These are phyloP conservation scores for Griposia aprilina DNA, from an alignment of 2,888 invertebrate genomes.

Conservation along the genomic window DNA sequence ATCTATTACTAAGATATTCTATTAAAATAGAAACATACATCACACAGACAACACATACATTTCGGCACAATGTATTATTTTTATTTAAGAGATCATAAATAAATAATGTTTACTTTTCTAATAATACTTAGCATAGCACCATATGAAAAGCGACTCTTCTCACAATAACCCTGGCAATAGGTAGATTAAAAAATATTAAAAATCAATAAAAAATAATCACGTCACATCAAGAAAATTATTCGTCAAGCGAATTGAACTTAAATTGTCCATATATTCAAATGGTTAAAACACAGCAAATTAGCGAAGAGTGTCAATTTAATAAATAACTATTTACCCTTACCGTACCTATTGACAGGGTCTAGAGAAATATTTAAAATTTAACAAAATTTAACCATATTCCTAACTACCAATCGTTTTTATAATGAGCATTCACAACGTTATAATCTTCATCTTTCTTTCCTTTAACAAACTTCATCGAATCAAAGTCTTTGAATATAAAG, in stretches of 20 bases:
- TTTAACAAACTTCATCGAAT: constrained; percentile 80
- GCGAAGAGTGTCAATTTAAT: too few species aligned
- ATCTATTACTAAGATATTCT: not conserved
- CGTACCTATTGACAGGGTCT: not conserved
- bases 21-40: not conserved
- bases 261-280: too few species aligned
- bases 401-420: constrained; percentile 81
- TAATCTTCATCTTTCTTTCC: constrained; percentile 75
- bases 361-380: not conserved
- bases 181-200: not conserved
- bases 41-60: not conserved
- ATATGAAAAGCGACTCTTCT: not conserved
- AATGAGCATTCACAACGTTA: constrained; percentile 76
- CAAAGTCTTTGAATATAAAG: constrained; percentile 81
- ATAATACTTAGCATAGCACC: not conserved
- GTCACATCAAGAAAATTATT: not conserved
- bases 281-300: too few species aligned
- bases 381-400: not conserved
- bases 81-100: not conserved
- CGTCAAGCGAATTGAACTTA: too few species aligned
- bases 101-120: not conserved
- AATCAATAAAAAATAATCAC: not conserved
- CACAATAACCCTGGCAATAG: not conserved
- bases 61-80: too few species aligned
- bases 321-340: too few species aligned